Evolutionary conservation across 2,797 vertebrate genomes (phyloP), one percentile per base, ranked within the genome.

Genomic region (Pipistrellus pygmaeus): DNA sequence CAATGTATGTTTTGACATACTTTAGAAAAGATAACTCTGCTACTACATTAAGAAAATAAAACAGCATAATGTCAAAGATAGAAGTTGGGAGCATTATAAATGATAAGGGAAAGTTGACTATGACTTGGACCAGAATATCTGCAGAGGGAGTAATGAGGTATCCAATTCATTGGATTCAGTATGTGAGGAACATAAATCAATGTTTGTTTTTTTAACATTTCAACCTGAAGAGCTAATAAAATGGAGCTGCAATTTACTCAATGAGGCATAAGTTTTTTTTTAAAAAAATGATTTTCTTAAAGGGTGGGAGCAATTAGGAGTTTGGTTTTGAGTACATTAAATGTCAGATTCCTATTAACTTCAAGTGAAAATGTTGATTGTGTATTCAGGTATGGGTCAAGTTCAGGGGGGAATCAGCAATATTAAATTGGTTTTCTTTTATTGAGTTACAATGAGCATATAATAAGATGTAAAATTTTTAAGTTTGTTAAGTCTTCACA

Each of bases 311-410:
- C 14, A 46, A 57, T 75, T 80, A 44, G 8, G 10, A 83, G 6
- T 71, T 64, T 68, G 32, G 10, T 62, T 96, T 32, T 71, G 8
- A 78, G 32, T 68, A 72, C 27, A 41, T 25, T 90, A 25, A 46
- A 2, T 72, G 38, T 76, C 17, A 76, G 4, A 82, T 91, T 14
- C 12, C 48, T 72, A 18, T 21, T 35, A 72, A 2, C 6, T 88
- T 60, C 23, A 80, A 76, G n/a, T 88, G 32, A 81, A 92, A 88
- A 88, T 53, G 44, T 30, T 84, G n/a, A 87, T 3, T 72, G 21
- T 57, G 23, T 69, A 83, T 14, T 66, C 72, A 10, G 23, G 44
- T n/a, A 13, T 46, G 20, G 71, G 21, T 76, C 62, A 89, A 85
- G 35, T 85, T 96, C 27, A 76, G 6, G 14, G 5, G 25, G 87